phyloP scores from a whole-genome alignment of 2,797 vertebrate species.

The Spea hammondii region DNA sequence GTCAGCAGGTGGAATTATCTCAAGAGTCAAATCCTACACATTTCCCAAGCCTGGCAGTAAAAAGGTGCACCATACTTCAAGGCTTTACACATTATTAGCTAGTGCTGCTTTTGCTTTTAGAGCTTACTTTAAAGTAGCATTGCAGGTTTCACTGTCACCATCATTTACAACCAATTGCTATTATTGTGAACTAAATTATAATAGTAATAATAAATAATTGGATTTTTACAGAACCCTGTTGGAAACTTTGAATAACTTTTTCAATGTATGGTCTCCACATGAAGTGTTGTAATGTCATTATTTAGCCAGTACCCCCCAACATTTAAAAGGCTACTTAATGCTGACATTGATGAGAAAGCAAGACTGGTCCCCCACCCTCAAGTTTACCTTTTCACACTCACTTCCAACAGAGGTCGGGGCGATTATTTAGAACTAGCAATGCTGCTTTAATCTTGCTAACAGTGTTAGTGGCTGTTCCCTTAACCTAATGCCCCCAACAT shows the following conservation, averaged over 20 bases:
- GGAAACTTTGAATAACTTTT: too few species aligned
- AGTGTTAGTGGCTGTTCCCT: constrained; percentile 27
- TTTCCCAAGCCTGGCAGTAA: constrained; percentile 77
- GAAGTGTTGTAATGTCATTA: too few species aligned
- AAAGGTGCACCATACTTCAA: constrained; percentile 79
- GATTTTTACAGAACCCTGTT: too few species aligned
- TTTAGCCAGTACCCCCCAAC: too few species aligned
- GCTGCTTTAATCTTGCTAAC: constrained; percentile 46
- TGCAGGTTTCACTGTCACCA: constrained; percentile 13
- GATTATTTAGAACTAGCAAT: constrained; percentile 15
- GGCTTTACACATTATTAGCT: constrained; percentile 58
- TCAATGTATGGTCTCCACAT: too few species aligned
- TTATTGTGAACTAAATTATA: too few species aligned
- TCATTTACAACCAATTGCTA: constrained; percentile 1
- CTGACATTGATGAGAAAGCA: too few species aligned
- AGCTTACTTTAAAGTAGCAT: constrained; percentile 36
- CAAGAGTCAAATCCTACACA: constrained; percentile 81
- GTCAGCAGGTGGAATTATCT: constrained; percentile 78
- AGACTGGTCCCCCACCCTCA: too few species aligned
- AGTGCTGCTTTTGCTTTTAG: constrained; percentile 47
- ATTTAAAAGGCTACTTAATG: too few species aligned
- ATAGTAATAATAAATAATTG: too few species aligned
- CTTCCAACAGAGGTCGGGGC: too few species aligned
- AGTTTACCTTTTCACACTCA: too few species aligned
- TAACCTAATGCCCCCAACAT: constrained; percentile 46